Evolutionary conservation across 1,140 invertebrate species (phyloP), one percentile per base, ranked within the genome.

Genomic region (Apocrypta bakeri): DNA sequence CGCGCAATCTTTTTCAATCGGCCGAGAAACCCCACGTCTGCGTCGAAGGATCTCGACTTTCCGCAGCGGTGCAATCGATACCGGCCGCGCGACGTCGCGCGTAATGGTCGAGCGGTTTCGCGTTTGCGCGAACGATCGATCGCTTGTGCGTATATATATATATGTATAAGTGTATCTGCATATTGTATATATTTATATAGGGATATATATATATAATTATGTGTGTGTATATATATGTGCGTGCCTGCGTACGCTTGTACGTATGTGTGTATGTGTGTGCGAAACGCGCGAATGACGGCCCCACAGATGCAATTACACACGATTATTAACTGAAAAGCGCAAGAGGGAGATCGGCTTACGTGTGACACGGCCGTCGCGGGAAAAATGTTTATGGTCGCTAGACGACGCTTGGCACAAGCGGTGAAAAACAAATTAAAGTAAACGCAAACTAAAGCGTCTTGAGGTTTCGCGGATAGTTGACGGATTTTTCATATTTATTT

Each of bases 31-130:
- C 88, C 76, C 88, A 88, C 86, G 77, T 88, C 85, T 83, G 68
- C 79, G 63, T 27, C 87, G 89, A 88, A 27, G 31, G 69, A 83
- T 78, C 81, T 83, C 76, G 61, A 21, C 56, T 83, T 83, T 79
- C 76, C 81, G 25, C 87, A 85, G 86, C 86, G 87, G 87, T 88
- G 87, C 88, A 88, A 90, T 88, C 86, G 88, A 90, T 87, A 90
- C 86, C 79, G 31, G 83, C 86, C 81, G 86, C 85, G 84, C 48
- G 63, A 27, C 24, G 63, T 8, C 63, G 56, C 83, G 81, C 85
- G 88, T 88, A 88, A 90, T 89, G 87, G 87, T 86, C 87, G 86
- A 79, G 85, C 83, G 84, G 85, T 88, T 87, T 86, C 84, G 85
- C 86, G 85, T 87, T 84, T 86, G 87, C 76, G 56, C 81, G 76